A percentile compares a stretch with the other conserved stretches of the same genome.
phyloP scores from a whole-genome alignment of 2,113 vertebrate species.

The Notarius lentiginosus region DNA sequence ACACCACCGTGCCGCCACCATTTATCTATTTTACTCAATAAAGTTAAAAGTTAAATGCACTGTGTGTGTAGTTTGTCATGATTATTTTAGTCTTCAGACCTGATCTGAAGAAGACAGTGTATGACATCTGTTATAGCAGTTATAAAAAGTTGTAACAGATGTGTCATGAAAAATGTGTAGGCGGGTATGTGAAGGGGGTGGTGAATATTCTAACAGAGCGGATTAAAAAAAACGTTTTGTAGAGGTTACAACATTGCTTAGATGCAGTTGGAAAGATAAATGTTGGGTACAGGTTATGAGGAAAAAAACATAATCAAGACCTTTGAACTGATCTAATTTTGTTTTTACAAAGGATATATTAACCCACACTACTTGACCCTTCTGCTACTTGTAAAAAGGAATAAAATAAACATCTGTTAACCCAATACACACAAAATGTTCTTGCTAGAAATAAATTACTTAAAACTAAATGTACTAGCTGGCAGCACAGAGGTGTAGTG shows the following conservation, averaged over 20 bases:
- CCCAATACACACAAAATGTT: neutral
- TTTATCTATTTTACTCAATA: neutral
- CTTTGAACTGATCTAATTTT: neutral
- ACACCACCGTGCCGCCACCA: too few relatives aligned
- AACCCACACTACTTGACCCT: neutral
- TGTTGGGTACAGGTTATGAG: neutral
- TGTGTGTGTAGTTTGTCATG: neutral
- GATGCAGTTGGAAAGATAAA: neutral
- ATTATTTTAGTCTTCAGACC: neutral
- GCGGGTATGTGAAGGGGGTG: neutral
- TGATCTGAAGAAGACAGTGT: slow-evolving; percentile 5
- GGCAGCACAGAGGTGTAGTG: too few relatives aligned
- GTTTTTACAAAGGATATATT: neutral
- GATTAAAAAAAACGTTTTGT: neutral
- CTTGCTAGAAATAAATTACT: neutral
- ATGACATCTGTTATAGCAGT: slow-evolving; percentile 25
- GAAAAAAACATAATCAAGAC: neutral
- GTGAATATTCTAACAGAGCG: neutral
- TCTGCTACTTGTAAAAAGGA: neutral
- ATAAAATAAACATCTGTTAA: neutral
- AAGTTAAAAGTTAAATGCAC: neutral
- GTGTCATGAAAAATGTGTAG: slow-evolving; percentile 6
- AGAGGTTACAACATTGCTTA: neutral
- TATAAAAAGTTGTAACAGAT: slow-evolving; percentile 20
- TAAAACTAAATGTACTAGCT: neutral